phyloP scores from a whole-genome alignment of 1,140 invertebrate species.

The Archivesica marissinica region DNA sequence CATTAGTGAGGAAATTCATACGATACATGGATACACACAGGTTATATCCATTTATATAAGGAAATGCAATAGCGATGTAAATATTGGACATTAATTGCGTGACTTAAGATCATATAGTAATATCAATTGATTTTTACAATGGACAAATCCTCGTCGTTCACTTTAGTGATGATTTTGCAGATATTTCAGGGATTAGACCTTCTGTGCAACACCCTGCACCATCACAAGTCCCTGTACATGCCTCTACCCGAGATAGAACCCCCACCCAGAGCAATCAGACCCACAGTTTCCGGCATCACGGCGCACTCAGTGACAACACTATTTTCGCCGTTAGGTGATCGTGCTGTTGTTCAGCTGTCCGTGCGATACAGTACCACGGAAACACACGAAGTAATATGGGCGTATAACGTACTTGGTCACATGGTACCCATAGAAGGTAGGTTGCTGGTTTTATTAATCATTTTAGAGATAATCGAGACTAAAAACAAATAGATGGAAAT shows the following conservation, averaged over 20 bases:
- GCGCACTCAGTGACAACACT: slow-evolving; percentile 49
- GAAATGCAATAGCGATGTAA: too few species aligned
- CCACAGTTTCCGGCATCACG: slow-evolving; percentile 53
- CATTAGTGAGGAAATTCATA: too few species aligned
- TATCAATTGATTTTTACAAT: background rate
- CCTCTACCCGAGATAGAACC: slow-evolving; percentile 26
- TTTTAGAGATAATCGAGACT: too few species aligned
- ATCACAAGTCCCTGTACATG: slow-evolving; percentile 33
- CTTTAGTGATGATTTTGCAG: slow-evolving; percentile 40
- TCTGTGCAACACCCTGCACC: slow-evolving; percentile 24
- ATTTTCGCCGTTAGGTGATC: slow-evolving; percentile 38
- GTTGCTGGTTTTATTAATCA: background rate
- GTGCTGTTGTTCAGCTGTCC: slow-evolving; percentile 44
- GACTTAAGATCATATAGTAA: too few species aligned
- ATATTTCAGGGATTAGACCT: slow-evolving; percentile 57
- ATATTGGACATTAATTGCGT: too few species aligned
- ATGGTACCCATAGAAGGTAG: slow-evolving; percentile 50
- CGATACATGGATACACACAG: too few species aligned
- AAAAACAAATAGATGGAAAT: too few species aligned
- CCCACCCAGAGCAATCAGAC: slow-evolving; percentile 33
- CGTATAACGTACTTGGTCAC: slow-evolving; percentile 54
- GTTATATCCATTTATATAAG: too few species aligned
- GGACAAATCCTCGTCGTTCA: background rate
- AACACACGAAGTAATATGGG: slow-evolving; percentile 58
- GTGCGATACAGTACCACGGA: slow-evolving; percentile 55